A percentile compares a stretch with the other conserved stretches of the same genome.
These are phyloP conservation scores for Chymomyza caudatula DNA, from an alignment of 2,888 invertebrate species.

Conservation along the genomic window DNA sequence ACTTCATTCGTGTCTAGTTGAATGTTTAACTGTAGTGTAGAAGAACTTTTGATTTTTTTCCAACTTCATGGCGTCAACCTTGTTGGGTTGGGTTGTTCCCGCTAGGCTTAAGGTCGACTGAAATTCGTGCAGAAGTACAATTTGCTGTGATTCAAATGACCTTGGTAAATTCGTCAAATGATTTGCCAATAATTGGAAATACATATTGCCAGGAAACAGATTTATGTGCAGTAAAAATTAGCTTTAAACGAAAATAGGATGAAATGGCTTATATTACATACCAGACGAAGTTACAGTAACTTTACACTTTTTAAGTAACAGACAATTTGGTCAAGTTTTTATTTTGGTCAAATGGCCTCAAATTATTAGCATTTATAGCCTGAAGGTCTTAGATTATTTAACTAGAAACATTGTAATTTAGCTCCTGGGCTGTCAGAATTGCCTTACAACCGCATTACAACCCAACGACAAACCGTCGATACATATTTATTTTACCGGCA, in stretches of 20 bases:
- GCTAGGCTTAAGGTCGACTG: not conserved
- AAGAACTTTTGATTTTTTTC: slow-evolving; percentile 26
- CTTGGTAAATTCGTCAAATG: slow-evolving; percentile 62
- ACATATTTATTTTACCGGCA: too few species aligned
- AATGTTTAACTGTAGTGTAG: slow-evolving; percentile 27
- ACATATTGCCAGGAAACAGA: slow-evolving; percentile 26
- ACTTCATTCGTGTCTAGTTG: slow-evolving; percentile 50
- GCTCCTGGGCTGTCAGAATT: too few species aligned
- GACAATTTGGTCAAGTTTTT: too few species aligned
- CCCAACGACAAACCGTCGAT: too few species aligned
- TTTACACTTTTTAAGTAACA: too few species aligned
- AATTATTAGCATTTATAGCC: too few species aligned
- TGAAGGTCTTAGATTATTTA: too few species aligned
- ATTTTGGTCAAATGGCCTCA: too few species aligned
- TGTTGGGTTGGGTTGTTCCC: not conserved
- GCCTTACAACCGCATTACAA: too few species aligned
- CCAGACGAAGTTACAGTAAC: too few species aligned
- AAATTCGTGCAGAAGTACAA: slow-evolving; percentile 61
- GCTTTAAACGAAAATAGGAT: not conserved
- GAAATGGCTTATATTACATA: not conserved
- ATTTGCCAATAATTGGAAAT: slow-evolving; percentile 41
- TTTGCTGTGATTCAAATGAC: slow-evolving; percentile 67
- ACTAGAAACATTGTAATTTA: too few species aligned
- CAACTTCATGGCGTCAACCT: not conserved
- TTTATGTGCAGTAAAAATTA: slow-evolving; percentile 2